Conservation (phyloP, 2,113 vertebrate species). For the Rafetus swinhoei region DNA sequence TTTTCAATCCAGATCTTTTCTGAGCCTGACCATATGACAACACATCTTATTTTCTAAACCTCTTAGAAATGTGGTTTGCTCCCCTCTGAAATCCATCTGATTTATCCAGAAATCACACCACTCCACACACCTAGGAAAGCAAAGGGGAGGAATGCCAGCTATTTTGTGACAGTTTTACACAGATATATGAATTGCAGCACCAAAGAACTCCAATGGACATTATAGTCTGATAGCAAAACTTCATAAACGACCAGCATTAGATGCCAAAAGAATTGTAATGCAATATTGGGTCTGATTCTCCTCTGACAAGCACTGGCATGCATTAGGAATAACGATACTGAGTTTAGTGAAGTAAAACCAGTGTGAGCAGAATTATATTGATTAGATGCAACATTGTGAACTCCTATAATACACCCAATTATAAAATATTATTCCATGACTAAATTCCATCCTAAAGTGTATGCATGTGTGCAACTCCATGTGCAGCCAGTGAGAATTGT, state of each 20-base stretch:
- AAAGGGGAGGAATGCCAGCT: not conserved
- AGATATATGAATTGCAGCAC: not conserved
- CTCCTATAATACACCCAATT: not conserved
- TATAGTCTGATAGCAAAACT: not conserved
- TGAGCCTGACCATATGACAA: not conserved
- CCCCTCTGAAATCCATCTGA: not conserved
- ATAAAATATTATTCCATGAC: not conserved
- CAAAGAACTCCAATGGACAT: not conserved
- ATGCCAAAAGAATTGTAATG: not conserved
- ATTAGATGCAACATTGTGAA: not conserved
- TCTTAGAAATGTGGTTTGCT: not conserved
- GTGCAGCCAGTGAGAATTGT: not conserved
- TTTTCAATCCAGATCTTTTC: not conserved
- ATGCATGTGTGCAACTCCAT: not conserved
- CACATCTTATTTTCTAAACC: not conserved
- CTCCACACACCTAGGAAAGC: accelerated
- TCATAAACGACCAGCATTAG: not conserved
- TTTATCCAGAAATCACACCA: not conserved
- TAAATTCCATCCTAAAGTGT: not conserved
- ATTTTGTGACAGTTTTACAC: not conserved
- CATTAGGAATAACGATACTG: not conserved
- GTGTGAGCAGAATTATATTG: not conserved
- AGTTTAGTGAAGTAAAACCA: not conserved
- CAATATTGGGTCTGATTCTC: not conserved
- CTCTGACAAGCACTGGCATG: not conserved